Base-by-base conservation (phyloP, 2,888 invertebrate species). In the Drosophila leonis region DNA sequence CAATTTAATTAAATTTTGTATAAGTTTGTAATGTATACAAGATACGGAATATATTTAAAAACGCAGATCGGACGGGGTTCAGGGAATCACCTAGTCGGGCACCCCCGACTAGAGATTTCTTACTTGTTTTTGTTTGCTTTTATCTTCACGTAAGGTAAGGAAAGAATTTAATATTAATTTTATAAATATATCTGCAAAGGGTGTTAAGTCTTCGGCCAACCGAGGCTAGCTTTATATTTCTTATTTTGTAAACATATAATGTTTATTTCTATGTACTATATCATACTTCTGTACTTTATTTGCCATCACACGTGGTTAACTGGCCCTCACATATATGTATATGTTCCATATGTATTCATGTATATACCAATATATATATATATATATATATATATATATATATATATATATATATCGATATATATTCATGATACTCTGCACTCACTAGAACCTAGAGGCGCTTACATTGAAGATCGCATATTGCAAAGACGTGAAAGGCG, bases 401-500 rank as follows among this genome's bases (percentile, higher is more conserved):
- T 70, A 35, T 18, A 39, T 54, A 44, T 33, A 27, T 29, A 10
- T n/a, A 29, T 35, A 13, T 35, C 6, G 41, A 24, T 24, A 24
- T 51, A 33, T 55, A 59, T 51, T 39, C 70, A 69, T 52, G 31
- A 78, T 78, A 73, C 76, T 68, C 54, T 72, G 67, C 66, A 71
- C 75, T 73, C 82, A 82, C 72, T 74, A 86, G 86, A 86, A 73
- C 90, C 92, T 72, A 88, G 73, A 63, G 92, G 92, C 78, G 79
- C 79, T 83, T 92, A 92, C 86, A 92, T 92, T 55, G 92, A 92
- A 91, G 92, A 92, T 82, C 92, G 92, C 66, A 92, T 92, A 65
- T 83, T 92, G 75, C 92, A 92, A 88, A 91, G 92, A 87, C 93
- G 92, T 78, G 92, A 92, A 80, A 88, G 92, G 74, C 92, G 92